These are phyloP conservation scores for Naja naja DNA, from an alignment of 2,113 vertebrate genomes.

Conservation along the genomic window DNA sequence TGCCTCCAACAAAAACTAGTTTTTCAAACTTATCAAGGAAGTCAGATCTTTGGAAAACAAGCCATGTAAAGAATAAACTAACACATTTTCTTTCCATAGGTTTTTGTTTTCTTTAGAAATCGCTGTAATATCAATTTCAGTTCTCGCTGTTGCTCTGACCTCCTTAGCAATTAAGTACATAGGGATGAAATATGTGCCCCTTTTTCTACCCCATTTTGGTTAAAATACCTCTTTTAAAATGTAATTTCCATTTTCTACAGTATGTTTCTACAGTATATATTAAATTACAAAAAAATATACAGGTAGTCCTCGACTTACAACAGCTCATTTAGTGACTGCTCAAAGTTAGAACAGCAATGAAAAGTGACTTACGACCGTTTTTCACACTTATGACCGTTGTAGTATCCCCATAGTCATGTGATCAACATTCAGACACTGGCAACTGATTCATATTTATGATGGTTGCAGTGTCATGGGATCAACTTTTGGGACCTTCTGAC, in stretches of 20 bases:
- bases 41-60: constrained; percentile 32
- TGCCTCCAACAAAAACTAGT: constrained; percentile 20
- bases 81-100: neutral
- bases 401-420: neutral
- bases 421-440: neutral
- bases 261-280: neutral
- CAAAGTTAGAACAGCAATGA: neutral
- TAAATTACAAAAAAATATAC: neutral
- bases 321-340: neutral
- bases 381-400: neutral
- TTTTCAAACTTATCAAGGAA: constrained; percentile 13
- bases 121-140: constrained; percentile 18
- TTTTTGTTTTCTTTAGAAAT: constrained; percentile 24
- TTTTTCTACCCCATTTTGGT: constrained; percentile 1
- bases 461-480: neutral
- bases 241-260: neutral
- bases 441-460: neutral
- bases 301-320: neutral
- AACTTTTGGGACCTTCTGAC: neutral
- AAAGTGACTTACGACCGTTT: neutral
- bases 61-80: constrained; percentile 22
- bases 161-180: neutral
- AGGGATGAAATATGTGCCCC: neutral
- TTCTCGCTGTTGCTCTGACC: neutral
- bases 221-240: neutral